Conservation (phyloP, 2,797 vertebrate genomes). For the Esox lucius region DNA sequence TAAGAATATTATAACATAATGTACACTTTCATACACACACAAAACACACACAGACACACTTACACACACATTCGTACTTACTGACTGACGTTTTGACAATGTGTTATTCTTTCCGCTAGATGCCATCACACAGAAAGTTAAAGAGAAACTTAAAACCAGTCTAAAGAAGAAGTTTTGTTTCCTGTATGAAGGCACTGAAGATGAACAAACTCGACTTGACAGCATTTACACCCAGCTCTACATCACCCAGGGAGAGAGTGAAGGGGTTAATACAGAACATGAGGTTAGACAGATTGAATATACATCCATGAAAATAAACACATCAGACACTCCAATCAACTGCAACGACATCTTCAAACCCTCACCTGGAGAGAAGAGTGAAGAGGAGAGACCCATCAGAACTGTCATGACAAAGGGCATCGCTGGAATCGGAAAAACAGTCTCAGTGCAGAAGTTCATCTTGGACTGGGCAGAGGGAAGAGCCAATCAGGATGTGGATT, state of each 20-base stretch:
- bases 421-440: slow-evolving; percentile 28
- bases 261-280: not conserved
- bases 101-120: too few relatives aligned
- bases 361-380: not conserved
- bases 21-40: too few relatives aligned
- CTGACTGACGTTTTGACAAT: too few relatives aligned
- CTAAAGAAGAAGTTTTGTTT: too few relatives aligned
- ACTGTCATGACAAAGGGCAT: not conserved
- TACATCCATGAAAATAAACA: not conserved
- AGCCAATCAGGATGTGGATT: not conserved
- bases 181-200: too few relatives aligned
- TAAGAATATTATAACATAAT: too few relatives aligned
- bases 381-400: not conserved
- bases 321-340: not conserved
- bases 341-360: not conserved
- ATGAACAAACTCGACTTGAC: not conserved
- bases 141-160: too few relatives aligned
- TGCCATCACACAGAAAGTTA: too few relatives aligned
- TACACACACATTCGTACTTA: too few relatives aligned
- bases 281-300: not conserved
- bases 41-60: too few relatives aligned
- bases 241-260: not conserved
- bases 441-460: slow-evolving; percentile 20
- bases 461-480: not conserved
- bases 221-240: slow-evolving; percentile 22